These are phyloP conservation scores for Piezodorus guildinii DNA, from an alignment of 1,140 invertebrate genomes.

Conservation along the genomic window DNA sequence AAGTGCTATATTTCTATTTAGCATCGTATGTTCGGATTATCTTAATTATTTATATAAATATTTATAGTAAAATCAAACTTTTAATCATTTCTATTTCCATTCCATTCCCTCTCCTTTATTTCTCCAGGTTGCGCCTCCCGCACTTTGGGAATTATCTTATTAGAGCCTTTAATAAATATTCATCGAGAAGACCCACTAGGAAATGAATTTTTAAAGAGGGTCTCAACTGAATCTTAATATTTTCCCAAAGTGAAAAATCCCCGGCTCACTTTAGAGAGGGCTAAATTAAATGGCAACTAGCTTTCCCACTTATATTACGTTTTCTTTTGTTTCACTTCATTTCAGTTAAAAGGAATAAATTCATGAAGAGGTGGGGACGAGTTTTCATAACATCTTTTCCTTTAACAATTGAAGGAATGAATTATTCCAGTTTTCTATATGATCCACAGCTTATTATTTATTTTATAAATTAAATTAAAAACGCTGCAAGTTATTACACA, in stretches of 20 bases:
- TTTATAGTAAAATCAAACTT: no score
- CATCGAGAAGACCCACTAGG: neutral
- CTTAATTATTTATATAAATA: no score
- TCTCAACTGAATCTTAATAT: conserved; percentile 1
- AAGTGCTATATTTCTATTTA: no score
- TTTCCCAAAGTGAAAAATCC: conserved; percentile 6
- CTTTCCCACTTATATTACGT: neutral
- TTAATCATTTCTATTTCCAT: neutral
- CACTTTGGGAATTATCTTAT: conserved; percentile 8
- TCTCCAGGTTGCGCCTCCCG: neutral
- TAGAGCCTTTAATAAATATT: conserved; percentile 8
- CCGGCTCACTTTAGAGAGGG: neutral
- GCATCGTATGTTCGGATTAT: no score
- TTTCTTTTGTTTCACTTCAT: conserved; percentile 7
- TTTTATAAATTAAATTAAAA: no score
- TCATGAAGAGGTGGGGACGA: neutral
- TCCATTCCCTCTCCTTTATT: conserved; percentile 13
- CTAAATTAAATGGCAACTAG: conserved; percentile 5
- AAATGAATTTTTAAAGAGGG: conserved; percentile 9
- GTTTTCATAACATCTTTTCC: no score
- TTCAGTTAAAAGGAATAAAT: neutral
- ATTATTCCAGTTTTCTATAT: no score
- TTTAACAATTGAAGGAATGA: no score
- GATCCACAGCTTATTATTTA: no score
- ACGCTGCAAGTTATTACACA: no score